These are phyloP conservation scores for Drosophila greeni DNA, from an alignment of 2,888 invertebrate genomes.

Conservation along the genomic window DNA sequence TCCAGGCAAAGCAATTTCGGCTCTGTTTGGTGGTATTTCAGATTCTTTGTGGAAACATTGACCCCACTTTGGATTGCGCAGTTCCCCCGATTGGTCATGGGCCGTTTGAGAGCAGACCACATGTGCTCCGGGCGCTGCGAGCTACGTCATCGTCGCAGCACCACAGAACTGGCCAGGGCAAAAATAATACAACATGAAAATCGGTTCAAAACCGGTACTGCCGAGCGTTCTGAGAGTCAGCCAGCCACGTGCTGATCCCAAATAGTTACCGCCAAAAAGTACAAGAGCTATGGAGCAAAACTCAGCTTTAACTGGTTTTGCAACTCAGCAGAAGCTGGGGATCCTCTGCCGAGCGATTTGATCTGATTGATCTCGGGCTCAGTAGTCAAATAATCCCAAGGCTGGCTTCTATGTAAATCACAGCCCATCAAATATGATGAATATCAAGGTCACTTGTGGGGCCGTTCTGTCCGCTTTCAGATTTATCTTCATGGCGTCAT, in stretches of 20 bases:
- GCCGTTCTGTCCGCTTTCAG: constrained; percentile 44
- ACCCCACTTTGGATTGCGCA: constrained; percentile 61
- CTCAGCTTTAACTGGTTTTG: constrained; percentile 57
- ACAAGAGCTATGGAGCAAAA: constrained; percentile 10
- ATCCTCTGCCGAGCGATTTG: not conserved
- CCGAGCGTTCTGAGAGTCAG: constrained; percentile 19
- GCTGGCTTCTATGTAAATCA: not conserved
- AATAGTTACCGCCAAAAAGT: constrained; percentile 63
- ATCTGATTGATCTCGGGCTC: constrained; percentile 3
- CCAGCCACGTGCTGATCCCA: constrained; percentile 59
- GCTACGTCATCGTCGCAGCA: constrained; percentile 60
- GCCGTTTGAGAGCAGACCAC: constrained; percentile 53
- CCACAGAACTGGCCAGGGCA: constrained; percentile 11
- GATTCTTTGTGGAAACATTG: constrained; percentile 46
- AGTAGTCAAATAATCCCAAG: not conserved
- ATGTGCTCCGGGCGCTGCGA: constrained; percentile 41
- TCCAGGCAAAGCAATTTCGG: constrained; percentile 13
- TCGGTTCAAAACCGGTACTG: constrained; percentile 52
- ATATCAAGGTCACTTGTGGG: constrained; percentile 56
- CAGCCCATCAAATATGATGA: constrained; percentile 10
- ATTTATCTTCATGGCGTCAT: constrained; percentile 49
- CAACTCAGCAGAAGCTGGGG: not conserved
- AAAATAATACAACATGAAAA: constrained; percentile 7
- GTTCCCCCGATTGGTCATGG: constrained; percentile 61
- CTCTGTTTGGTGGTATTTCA: constrained; percentile 22